These are phyloP conservation scores for Eonycteris spelaea DNA, from an alignment of 2,113 vertebrate species.

Conservation along the genomic window DNA sequence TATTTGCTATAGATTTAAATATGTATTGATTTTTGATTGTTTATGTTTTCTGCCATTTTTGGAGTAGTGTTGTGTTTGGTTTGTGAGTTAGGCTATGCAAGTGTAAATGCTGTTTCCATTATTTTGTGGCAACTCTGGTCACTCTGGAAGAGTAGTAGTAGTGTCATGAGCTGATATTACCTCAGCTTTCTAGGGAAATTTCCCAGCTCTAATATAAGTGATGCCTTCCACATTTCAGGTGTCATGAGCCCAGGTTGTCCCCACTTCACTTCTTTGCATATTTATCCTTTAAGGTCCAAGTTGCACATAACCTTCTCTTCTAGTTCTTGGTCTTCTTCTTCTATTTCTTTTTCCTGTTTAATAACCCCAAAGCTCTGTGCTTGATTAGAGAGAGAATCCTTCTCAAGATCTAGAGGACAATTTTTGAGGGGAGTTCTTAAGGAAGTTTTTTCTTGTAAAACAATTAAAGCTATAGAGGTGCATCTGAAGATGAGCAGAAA, in stretches of 20 bases:
- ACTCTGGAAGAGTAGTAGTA: background rate
- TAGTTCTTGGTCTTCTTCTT: background rate
- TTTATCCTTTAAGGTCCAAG: background rate
- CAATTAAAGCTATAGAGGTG: background rate
- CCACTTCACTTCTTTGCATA: background rate
- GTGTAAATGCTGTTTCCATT: background rate
- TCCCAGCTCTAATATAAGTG: background rate
- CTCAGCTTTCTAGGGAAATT: background rate
- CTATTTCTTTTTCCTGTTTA: background rate
- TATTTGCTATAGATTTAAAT: background rate
- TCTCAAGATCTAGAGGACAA: background rate
- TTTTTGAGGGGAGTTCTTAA: background rate
- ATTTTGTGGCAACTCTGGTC: background rate
- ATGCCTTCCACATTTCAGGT: background rate
- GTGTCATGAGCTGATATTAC: background rate
- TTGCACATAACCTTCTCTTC: background rate
- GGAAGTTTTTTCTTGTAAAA: background rate
- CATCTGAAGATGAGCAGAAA: background rate
- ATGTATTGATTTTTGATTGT: background rate
- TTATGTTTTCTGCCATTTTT: constrained; percentile 22
- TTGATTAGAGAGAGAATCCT: background rate
- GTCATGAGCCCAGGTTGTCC: background rate
- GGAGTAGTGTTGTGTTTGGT: background rate
- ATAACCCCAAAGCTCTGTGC: background rate
- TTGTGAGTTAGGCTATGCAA: background rate